Conservation (phyloP, 1,140 invertebrate genomes). For the Pogonognathellus flavescens region DNA sequence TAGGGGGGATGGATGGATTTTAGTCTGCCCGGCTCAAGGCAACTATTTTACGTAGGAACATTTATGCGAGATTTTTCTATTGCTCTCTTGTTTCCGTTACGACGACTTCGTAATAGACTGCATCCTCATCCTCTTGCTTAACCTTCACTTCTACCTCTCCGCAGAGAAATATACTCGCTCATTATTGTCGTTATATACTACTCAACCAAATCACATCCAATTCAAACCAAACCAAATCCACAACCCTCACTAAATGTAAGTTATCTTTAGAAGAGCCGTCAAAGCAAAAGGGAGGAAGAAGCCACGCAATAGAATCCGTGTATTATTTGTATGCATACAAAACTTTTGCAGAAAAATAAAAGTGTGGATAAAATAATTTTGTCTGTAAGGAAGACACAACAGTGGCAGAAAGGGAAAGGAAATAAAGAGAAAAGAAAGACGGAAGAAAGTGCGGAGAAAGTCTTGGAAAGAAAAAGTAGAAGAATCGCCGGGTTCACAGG, state of each 20-base stretch:
- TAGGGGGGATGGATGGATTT: slow-evolving; percentile 23
- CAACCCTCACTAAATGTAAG: slow-evolving; percentile 5
- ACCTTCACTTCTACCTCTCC: background rate
- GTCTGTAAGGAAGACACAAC: slow-evolving; percentile 13
- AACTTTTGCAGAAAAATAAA: slow-evolving; percentile 1
- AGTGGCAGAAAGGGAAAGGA: slow-evolving; percentile 6
- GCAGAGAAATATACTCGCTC: slow-evolving; percentile 26
- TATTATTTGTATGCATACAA: background rate
- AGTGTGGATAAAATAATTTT: slow-evolving; percentile 43
- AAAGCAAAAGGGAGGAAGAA: slow-evolving; percentile 4
- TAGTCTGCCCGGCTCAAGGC: background rate
- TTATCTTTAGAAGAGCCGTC: background rate
- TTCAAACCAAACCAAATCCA: slow-evolving; percentile 9
- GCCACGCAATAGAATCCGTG: background rate
- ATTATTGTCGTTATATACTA: too few species aligned
- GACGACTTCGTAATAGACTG: slow-evolving; percentile 3
- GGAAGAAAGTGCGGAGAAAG: slow-evolving; percentile 12
- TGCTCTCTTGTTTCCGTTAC: slow-evolving; percentile 26
- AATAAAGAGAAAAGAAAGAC: slow-evolving; percentile 3
- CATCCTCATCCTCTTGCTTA: slow-evolving; percentile 7
- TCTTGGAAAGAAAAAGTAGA: background rate
- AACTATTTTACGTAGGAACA: slow-evolving; percentile 5
- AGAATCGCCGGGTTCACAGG: background rate
- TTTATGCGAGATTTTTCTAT: slow-evolving; percentile 25
- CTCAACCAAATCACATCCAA: slow-evolving; percentile 18